A percentile compares a stretch with the other conserved stretches of the same genome.
Evolutionary conservation across 2,888 invertebrate species (phyloP).

Genomic region (Trypoxylon attenuatum): DNA sequence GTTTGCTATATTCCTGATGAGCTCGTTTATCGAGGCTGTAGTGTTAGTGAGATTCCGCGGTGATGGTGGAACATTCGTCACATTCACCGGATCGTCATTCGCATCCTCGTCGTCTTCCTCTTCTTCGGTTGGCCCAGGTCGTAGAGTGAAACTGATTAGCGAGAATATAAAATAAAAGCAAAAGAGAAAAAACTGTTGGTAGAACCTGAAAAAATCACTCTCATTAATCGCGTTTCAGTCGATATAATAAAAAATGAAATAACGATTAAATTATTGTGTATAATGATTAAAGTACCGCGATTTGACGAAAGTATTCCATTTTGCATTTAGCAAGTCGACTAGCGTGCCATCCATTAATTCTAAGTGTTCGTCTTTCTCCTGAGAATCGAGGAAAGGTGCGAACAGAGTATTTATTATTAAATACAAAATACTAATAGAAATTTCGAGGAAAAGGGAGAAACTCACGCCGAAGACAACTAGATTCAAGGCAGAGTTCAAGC

Average conservation of each 20-base stretch:
- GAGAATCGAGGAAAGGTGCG: not conserved
- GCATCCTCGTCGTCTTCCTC: not conserved
- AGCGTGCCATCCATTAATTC: constrained; percentile 96
- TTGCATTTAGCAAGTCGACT: constrained; percentile 94
- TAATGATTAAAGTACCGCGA: constrained; percentile 77
- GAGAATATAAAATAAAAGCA: constrained; percentile 93
- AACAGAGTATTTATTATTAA: too few species aligned
- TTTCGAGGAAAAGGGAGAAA: too few species aligned
- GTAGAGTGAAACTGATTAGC: constrained; percentile 89
- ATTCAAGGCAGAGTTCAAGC: constrained; percentile 95
- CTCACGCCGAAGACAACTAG: constrained; percentile 96
- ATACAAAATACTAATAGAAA: too few species aligned
- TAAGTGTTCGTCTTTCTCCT: constrained; percentile 96
- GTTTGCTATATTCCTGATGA: constrained; percentile 59
- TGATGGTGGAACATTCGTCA: too few species aligned
- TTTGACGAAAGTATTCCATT: constrained; percentile 98
- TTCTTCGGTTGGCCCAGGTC: too few species aligned
- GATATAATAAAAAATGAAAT: too few species aligned
- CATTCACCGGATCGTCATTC: constrained; percentile 11
- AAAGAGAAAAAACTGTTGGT: constrained; percentile 93
- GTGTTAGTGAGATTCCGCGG: constrained; percentile 29
- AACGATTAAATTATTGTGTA: too few species aligned
- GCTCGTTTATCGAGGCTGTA: constrained; percentile 33
- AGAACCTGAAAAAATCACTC: constrained; percentile 82
- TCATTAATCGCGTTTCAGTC: not conserved